phyloP scores from a whole-genome alignment of 2,113 vertebrate species.

The Channa maculata region DNA sequence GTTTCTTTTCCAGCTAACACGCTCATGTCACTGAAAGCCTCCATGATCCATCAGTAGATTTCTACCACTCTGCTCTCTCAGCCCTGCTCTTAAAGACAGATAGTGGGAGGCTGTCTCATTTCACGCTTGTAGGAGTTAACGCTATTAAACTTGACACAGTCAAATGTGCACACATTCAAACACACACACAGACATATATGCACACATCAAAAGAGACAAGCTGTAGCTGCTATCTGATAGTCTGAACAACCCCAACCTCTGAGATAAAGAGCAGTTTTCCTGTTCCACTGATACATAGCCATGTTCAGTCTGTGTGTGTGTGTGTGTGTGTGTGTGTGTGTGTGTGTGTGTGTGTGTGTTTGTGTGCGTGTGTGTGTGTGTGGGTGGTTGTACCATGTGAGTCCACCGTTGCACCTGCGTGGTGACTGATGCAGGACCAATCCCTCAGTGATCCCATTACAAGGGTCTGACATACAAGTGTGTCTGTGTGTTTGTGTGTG shows the following conservation, averaged over 20 bases:
- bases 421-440: constrained; percentile 65
- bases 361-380: constrained; percentile 6
- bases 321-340: constrained; percentile 11
- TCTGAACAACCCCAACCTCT: constrained; percentile 45
- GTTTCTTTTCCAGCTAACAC: constrained; percentile 49
- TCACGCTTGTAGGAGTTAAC: constrained; percentile 75
- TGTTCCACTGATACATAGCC: constrained; percentile 52
- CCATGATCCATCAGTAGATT: constrained; percentile 65
- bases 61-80: constrained; percentile 56
- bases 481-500: constrained; percentile 50
- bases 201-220: constrained; percentile 23
- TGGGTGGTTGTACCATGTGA: constrained; percentile 38
- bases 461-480: constrained; percentile 70
- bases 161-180: constrained; percentile 36
- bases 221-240: constrained; percentile 58
- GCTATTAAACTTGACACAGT: constrained; percentile 66
- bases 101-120: constrained; percentile 74
- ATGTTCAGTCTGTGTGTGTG: constrained; percentile 45
- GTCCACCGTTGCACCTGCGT: constrained; percentile 52
- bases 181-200: constrained; percentile 21
- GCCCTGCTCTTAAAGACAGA: constrained; percentile 73
- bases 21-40: constrained; percentile 46
- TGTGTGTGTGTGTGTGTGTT: too few relatives aligned
- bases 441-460: constrained; percentile 77
- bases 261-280: constrained; percentile 60